A percentile compares a stretch with the other conserved stretches of the same genome.
Evolutionary conservation across 2,113 vertebrate genomes (phyloP).

Genomic region (Cyprinodon variegatus): DNA sequence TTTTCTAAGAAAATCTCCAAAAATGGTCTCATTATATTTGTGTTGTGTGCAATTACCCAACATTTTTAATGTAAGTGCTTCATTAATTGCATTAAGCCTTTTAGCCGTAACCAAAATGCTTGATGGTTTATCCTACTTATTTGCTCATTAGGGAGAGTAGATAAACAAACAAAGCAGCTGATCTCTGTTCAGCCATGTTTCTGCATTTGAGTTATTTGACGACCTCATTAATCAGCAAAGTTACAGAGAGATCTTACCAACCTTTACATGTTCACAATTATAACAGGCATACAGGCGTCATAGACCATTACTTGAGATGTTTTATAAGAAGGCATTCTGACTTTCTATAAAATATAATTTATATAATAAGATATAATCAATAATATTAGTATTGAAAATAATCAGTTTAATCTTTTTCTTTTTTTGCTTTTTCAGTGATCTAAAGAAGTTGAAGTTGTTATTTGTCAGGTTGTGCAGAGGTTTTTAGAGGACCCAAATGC

Average conservation of each 20-base stretch:
- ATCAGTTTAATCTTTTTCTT: no score
- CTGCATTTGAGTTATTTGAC: slow-evolving; percentile 12
- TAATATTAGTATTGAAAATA: no score
- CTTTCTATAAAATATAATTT: background rate
- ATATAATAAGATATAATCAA: no score
- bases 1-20: background rate
- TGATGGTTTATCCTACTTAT: slow-evolving; percentile 8
- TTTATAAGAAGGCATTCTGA: background rate
- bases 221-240: slow-evolving; percentile 21
- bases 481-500: no score
- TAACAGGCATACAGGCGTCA: slow-evolving; percentile 11
- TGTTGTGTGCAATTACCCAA: background rate
- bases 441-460: no score
- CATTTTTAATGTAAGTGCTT: slow-evolving; percentile 20
- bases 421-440: no score
- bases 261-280: slow-evolving; percentile 19
- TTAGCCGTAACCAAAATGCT: background rate
- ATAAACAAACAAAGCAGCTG: slow-evolving; percentile 11
- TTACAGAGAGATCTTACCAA: slow-evolving; percentile 14
- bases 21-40: slow-evolving; percentile 4
- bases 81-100: slow-evolving; percentile 12
- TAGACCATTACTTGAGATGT: background rate
- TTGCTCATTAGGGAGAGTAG: slow-evolving; percentile 17
- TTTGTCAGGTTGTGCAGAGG: no score
- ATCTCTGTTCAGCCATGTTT: slow-evolving; percentile 7